Evolutionary conservation across 2,113 vertebrate genomes (phyloP), one percentile per base, ranked within the genome.

Genomic region (Stictonetta naevosa): DNA sequence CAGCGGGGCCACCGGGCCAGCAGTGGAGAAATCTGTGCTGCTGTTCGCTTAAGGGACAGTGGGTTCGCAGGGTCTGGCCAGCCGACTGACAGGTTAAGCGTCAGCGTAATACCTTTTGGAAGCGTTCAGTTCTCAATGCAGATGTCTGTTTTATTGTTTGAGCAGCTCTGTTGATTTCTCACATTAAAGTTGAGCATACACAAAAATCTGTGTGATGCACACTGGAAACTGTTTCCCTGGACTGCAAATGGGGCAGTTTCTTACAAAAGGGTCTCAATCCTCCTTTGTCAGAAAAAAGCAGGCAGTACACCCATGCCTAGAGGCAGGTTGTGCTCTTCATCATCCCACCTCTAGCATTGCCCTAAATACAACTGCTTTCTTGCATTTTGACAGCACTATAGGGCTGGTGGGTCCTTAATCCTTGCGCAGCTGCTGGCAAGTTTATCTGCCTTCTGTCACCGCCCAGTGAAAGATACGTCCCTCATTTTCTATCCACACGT

Each of bases 361-460:
- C 26, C 25, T 17, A n/a, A 63, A 31, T 48, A 55, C 1, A 0
- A 11, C 16, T 56, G 29, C 21, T 8, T 18, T 6, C 55, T 58
- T 1, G 3, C 3, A 23, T 26, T 62, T 80, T 2, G 33, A 13
- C 29, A 53, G 38, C 4, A 44, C 10, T 8, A 14, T 2, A 1
- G 4, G 16, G 20, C 29, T 11, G 21, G 8, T 15, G 18, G 22
- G 33, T 55, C 44, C 22, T 81, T 26, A n/a, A 1, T 29, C 31
- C 15, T 20, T 33, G 34, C 8, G 7, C 38, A 38, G 36, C 55
- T n/a, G 26, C 50, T 19, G 14, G 46, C 46, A 48, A 48, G 3
- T 4, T 10, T 26, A 50, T 80, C 67, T 58, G 33, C 38, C 16
- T 55, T 59, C n/a, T 67, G 31, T 38, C 33, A 11, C 33, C 55